Percentiles rank a stretch among this genome's conserved stretches.
phyloP scores from a whole-genome alignment of 30 jellyfish, hydroid and myxozoan genomes.

The Aurelia sp. region DNA sequence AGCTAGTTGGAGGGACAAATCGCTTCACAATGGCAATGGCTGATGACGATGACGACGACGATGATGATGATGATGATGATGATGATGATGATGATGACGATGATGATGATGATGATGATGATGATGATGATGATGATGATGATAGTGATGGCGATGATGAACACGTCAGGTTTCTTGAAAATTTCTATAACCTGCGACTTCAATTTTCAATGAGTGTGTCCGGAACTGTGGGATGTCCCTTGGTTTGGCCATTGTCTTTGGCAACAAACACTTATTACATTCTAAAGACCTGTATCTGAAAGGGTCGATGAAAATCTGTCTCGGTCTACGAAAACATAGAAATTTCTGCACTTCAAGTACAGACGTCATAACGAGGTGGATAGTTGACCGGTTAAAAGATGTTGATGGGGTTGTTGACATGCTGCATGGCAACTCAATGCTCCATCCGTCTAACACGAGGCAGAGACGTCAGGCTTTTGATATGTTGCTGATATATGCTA shows the following conservation, averaged over 20 bases:
- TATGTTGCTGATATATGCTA: conserved; percentile 58
- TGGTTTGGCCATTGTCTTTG: too few relatives aligned
- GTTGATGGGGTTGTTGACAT: conserved; percentile 28
- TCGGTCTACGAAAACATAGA: too few relatives aligned
- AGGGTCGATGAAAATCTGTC: too few relatives aligned
- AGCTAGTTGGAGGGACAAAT: background rate
- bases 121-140: conserved; percentile 8
- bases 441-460: conserved; percentile 11
- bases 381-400: conserved; percentile 19
- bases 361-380: too few relatives aligned
- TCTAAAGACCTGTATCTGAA: too few relatives aligned
- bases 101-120: conserved; percentile 9
- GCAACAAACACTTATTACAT: too few relatives aligned
- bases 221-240: too few relatives aligned
- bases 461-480: conserved; percentile 39
- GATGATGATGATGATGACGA: conserved; percentile 5
- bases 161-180: too few relatives aligned
- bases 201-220: too few relatives aligned
- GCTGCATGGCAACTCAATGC: conserved; percentile 14
- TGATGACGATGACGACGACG: background rate
- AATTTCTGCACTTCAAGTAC: too few relatives aligned
- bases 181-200: too few relatives aligned
- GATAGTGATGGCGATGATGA: background rate
- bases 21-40: too few relatives aligned
- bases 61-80: conserved; percentile 2